Conservation (phyloP, 2,888 invertebrate species). For the Hanleya hanleyi region DNA sequence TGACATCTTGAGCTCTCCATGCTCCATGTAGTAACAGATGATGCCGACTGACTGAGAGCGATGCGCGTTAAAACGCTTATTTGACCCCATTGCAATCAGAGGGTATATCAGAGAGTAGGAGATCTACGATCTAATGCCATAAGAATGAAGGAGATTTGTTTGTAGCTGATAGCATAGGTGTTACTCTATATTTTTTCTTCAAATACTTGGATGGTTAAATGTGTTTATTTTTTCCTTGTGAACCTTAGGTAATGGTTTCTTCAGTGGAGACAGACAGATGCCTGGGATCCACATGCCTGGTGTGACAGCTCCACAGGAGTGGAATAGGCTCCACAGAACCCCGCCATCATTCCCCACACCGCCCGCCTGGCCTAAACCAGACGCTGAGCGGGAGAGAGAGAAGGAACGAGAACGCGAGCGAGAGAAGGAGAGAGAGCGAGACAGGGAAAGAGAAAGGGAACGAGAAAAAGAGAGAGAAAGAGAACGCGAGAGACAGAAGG, state of each 20-base stretch:
- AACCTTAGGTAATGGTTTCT: slow-evolving; percentile 42
- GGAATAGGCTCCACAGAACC: slow-evolving; percentile 65
- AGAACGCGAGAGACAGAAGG: no score
- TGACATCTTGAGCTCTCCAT: no score
- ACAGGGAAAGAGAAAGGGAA: slow-evolving; percentile 33
- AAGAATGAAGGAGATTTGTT: no score
- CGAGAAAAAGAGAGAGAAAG: slow-evolving; percentile 27
- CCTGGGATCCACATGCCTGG: slow-evolving; percentile 43
- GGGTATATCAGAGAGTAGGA: no score
- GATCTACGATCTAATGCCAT: no score
- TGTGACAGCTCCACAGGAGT: slow-evolving; percentile 60
- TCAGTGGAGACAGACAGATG: slow-evolving; percentile 46
- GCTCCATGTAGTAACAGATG: no score
- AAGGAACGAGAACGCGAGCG: slow-evolving; percentile 31
- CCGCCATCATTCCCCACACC: slow-evolving; percentile 65
- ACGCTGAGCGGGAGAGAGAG: slow-evolving; percentile 46
- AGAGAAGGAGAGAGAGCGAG: slow-evolving; percentile 31
- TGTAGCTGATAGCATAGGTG: no score
- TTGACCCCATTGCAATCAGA: no score
- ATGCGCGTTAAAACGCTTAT: no score
- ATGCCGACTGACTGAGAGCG: no score
- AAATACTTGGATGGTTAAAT: no score
- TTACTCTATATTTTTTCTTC: no score
- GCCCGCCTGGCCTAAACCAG: slow-evolving; percentile 54
- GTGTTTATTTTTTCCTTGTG: neutral